Base-by-base conservation (phyloP, 1,140 invertebrate genomes). In the Monochamus saltuarius region DNA sequence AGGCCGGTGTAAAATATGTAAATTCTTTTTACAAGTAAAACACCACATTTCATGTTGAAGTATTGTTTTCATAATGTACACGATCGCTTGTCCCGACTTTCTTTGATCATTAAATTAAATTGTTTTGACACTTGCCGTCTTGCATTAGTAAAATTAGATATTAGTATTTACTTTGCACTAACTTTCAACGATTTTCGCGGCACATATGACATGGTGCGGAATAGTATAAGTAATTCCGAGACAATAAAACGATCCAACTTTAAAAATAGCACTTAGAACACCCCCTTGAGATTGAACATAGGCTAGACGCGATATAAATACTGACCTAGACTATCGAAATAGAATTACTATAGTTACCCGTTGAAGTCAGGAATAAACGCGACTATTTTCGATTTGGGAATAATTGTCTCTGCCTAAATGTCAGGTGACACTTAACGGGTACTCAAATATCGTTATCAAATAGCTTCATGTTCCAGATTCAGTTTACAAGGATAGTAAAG, bases 211-310 rank as follows among this genome's bases (percentile, higher is more conserved):
- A 29, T 29, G 22, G 22, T 29, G 6, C 2, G 22, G 6, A 29
- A 29, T 29, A 2, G 6, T 29, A 29, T 29, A 6, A 29, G 2
- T 29, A 6, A 29, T 29, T 29, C 6, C 22, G 22, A 6, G 6
- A 29, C 22, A 29, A 29, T 29, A 29, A 29, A 29, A 3, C 6
- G 22, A 29, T 29, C 22, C 22, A 29, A 29, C 22, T 29, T 29
- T 29, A 29, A 29, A 29, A 29, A 29, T 29, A 29, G 6, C 22
- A 29, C 22, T 29, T 29, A 6, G 22, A 29, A 29, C 6, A 58
- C 47, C 59, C 59, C 58, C 58, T 63, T 55, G 61, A 42, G 51
- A 53, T 43, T 58, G 47, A 50, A 54, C 61, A 45, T 39, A 53
- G 49, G 46, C 40, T 14, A 40, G 56, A 63, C 54, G 55, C 42